Evolutionary conservation across 2,113 vertebrate species (phyloP), one percentile per base, ranked within the genome.

Genomic region (Ginglymostoma cirratum): DNA sequence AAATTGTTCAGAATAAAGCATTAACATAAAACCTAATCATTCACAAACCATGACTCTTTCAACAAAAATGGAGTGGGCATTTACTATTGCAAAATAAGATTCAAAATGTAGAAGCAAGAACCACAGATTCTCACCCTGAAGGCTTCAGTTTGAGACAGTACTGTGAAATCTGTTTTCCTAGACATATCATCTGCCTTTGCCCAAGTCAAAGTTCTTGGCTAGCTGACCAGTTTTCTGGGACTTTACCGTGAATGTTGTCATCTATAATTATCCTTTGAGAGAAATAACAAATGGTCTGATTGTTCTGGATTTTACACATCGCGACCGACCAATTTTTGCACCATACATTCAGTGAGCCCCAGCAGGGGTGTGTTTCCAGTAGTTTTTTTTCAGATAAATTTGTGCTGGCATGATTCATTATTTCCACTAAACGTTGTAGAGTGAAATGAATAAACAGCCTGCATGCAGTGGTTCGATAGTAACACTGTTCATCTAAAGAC

Each of bases 391-490:
- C 80, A 83, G 80, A 83, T 19, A 17, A 83, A 5, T 55, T 65
- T 65, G 87, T 92, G 87, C 55, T 61, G 55, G 87, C 34, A 34
- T 92, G 87, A 92, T 92, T 92, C 87, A 65, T 66, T 93, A 66
- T 67, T 93, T 93, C 61, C 61, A 93, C 17, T 66, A 66, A 66
- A 93, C 66, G 15, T n/a, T 24, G n/a, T 38, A 38, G 34, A 92
- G 12, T 90, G 34, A 90, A 90, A 34, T 34, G 27, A 52, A 66
- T 92, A n/a, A 92, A 92, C 34, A 66, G 89, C 34, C 34, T 66
- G 55, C 55, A 42, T 21, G 30, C 89, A 38, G 27, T 90, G 87
- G 52, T 90, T 90, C 52, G n/a, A 65, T 66, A n/a, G 6, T 66
- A 66, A 93, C 34, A 66, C 65, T 65, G 52, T 1, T 19, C 89